Base-by-base conservation (phyloP, 2,888 invertebrate genomes). In the Tolmerus cingulatus region DNA sequence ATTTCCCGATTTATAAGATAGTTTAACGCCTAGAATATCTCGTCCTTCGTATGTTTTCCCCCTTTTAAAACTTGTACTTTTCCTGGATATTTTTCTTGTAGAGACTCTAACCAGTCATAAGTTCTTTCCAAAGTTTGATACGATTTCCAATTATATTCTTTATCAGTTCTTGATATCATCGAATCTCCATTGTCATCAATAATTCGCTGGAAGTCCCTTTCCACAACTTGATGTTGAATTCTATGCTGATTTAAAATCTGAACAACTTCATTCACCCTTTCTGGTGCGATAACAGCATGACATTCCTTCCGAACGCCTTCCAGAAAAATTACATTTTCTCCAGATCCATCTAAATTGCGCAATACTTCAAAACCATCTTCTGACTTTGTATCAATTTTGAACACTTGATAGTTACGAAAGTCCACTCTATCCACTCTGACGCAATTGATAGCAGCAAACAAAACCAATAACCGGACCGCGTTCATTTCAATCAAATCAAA, bases 31-130 rank as follows among this genome's bases (percentile, higher is more conserved):
- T 57, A 94, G 91, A 89, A 95, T 94, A 27, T 93, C 90, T 16
- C 95, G 93, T 0, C 94, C 94, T 90, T 96, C 94, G 90, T 94
- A 95, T 27, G 94, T 94, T 81, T 91, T 40, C 95, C 95, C 86
- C 92, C 93, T 40, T 91, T 91, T 19, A 95, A 90, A 0, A 94
- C 89, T 87, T 94, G 91, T 0, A 94, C 93, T 74, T 91, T 92
- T 0, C 93, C 90, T 0, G 95, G 93, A 89, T 94, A 92, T 0
- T 91, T 84, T 1, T 88, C 88, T 27, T 93, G 94, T 89, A 94
- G 90, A 2, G 92, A 91, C 23, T 93, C 91, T 43, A 96, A 91
- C 94, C 95, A 95, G 0, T 89, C 90, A 88, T 95, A 93, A 74
- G 95, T 95, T 87, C 94, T 90, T 4, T 91, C 90, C 30, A 92